Conservation (phyloP, 2,888 invertebrate species). For the Perdita meconis region DNA sequence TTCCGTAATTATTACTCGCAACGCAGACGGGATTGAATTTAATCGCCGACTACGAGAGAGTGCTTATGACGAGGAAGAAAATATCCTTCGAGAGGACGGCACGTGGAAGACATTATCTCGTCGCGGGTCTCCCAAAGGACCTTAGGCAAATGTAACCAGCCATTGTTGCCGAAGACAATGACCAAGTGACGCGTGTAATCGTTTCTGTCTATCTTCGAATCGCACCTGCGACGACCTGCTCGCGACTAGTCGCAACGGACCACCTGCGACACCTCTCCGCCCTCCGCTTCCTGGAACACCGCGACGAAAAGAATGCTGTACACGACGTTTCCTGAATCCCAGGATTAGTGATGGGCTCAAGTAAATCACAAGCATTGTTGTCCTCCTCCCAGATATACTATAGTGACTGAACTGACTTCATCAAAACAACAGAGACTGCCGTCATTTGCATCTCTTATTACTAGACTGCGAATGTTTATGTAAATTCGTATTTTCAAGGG, state of each 20-base stretch:
- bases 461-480: too few species aligned
- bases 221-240: conserved; percentile 26
- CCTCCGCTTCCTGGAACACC: neutral
- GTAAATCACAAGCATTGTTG: too few species aligned
- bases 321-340: neutral
- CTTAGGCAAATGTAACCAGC: conserved; percentile 45
- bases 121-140: conserved; percentile 14
- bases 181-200: conserved; percentile 64
- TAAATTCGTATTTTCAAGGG: too few species aligned
- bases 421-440: too few species aligned
- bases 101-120: conserved; percentile 55
- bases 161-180: conserved; percentile 62
- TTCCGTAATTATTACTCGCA: conserved; percentile 60
- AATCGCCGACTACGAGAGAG: conserved; percentile 50
- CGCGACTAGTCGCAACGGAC: neutral
- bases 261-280: neutral
- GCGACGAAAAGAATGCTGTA: neutral
- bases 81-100: conserved; percentile 40
- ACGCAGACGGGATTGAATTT: conserved; percentile 62
- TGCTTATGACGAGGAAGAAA: conserved; percentile 46
- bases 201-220: conserved; percentile 42
- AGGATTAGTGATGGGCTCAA: too few species aligned
- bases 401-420: too few species aligned
- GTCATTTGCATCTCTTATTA: too few species aligned
- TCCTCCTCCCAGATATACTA: too few species aligned